phyloP scores from a whole-genome alignment of 2,888 invertebrate species.

The Morpho helenor region DNA sequence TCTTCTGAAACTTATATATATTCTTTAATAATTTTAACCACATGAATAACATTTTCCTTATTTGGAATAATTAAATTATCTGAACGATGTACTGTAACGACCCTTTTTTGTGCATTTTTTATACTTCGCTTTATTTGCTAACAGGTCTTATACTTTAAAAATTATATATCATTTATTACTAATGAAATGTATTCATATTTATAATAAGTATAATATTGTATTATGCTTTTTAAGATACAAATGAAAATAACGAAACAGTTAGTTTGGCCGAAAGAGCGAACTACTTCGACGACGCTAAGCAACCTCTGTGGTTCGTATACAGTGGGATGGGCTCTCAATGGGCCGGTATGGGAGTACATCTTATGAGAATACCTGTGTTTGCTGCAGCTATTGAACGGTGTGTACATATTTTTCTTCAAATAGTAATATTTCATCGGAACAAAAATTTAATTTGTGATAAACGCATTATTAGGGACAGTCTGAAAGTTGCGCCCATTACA shows the following conservation, averaged over 20 bases:
- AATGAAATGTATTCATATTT: background rate
- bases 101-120: no score
- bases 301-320: slow-evolving; percentile 84
- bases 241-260: slow-evolving; percentile 41
- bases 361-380: slow-evolving; percentile 82
- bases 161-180: no score
- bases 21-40: no score
- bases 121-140: no score
- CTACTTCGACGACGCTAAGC: slow-evolving; percentile 45
- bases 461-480: no score
- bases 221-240: slow-evolving; percentile 35
- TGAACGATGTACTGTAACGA: no score
- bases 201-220: slow-evolving; percentile 1
- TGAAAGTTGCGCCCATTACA: no score
- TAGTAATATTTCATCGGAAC: no score
- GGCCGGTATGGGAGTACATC: slow-evolving; percentile 82
- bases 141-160: no score
- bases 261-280: slow-evolving; percentile 39
- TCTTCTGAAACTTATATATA: background rate
- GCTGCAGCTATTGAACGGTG: slow-evolving; percentile 71
- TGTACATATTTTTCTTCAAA: background rate
- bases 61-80: no score
- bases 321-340: slow-evolving; percentile 84
- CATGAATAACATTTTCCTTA: no score
- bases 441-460: no score